These are phyloP conservation scores for Achlya flavicornis DNA, from an alignment of 2,888 invertebrate species.

Conservation along the genomic window DNA sequence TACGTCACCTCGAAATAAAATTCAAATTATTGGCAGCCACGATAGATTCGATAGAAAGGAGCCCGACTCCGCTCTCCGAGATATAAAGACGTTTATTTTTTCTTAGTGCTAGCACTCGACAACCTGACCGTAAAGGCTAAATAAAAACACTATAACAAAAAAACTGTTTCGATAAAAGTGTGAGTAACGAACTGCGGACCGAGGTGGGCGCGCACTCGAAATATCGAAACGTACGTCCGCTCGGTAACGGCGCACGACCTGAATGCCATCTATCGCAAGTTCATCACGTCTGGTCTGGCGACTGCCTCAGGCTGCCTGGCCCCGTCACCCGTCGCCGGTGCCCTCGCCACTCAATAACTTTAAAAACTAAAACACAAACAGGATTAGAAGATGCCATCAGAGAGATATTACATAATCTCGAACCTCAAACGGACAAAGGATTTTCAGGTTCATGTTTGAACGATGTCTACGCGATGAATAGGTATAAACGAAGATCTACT, in stretches of 20 bases:
- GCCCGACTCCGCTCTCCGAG: constrained; percentile 25
- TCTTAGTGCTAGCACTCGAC: constrained; percentile 38
- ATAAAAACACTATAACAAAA: constrained; percentile 53
- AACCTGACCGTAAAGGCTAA: constrained; percentile 34
- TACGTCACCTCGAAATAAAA: constrained; percentile 56
- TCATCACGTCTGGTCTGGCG: constrained; percentile 48
- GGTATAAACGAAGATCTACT: no score
- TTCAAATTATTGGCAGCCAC: constrained; percentile 47
- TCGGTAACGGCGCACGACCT: constrained; percentile 62
- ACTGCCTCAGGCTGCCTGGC: constrained; percentile 35
- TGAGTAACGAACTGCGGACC: constrained; percentile 28
- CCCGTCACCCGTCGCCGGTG: constrained; percentile 47
- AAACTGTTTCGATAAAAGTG: constrained; percentile 50
- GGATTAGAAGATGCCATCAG: no score
- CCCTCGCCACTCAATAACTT: constrained; percentile 19
- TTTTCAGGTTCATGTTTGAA: no score
- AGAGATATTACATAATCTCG: constrained; percentile 31
- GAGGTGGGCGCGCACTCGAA: constrained; percentile 39
- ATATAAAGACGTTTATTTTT: constrained; percentile 35
- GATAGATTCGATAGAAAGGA: constrained; percentile 35
- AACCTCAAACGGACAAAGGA: no score
- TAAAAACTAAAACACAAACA: no score
- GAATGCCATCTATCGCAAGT: constrained; percentile 68
- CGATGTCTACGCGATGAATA: no score
- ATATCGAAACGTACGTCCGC: constrained; percentile 57